Evolutionary conservation across 2,888 invertebrate species (phyloP).

Genomic region (Lithophane socia): DNA sequence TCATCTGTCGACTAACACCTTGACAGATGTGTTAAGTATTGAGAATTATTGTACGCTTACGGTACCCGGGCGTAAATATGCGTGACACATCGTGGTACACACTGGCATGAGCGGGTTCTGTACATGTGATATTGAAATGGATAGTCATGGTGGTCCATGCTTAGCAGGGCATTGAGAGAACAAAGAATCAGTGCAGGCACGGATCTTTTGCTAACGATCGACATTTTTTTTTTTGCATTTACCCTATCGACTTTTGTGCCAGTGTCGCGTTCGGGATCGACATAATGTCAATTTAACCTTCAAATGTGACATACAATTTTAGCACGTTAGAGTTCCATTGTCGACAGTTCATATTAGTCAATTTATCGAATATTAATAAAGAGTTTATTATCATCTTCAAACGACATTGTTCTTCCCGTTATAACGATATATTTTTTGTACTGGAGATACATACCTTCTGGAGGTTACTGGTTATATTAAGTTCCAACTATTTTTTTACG

Average conservation of each 20-base stretch:
- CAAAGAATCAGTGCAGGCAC: neutral
- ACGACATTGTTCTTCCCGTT: no score
- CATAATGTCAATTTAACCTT: neutral
- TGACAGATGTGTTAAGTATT: constrained; percentile 12
- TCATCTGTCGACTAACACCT: constrained; percentile 32
- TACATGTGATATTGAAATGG: no score
- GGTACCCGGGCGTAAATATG: neutral
- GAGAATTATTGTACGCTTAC: constrained; percentile 13
- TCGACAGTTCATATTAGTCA: neutral
- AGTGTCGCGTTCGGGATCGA: neutral
- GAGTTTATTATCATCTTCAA: no score
- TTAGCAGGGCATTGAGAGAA: neutral
- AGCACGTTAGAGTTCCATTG: neutral
- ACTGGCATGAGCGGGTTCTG: neutral
- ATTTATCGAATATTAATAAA: no score
- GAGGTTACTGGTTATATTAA: no score
- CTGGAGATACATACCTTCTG: no score
- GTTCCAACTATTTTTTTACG: no score
- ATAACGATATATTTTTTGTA: no score
- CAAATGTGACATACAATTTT: neutral
- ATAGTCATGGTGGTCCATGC: neutral
- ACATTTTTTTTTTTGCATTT: no score
- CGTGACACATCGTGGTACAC: neutral
- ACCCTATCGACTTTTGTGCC: no score
- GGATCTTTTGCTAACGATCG: neutral